Conservation (phyloP, 2,113 vertebrate species). For the Scalopus aquaticus region DNA sequence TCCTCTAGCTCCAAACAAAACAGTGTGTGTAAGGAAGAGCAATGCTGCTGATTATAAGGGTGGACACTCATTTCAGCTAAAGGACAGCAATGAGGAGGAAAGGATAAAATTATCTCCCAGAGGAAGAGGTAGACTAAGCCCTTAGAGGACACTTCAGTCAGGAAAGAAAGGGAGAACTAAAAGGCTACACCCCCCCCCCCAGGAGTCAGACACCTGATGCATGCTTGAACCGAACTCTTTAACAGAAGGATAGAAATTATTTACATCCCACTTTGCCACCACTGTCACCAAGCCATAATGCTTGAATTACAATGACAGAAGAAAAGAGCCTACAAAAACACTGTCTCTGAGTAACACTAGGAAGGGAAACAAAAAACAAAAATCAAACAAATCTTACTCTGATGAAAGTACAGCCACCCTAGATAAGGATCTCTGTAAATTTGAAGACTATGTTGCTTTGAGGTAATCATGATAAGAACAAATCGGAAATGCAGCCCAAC, state of each 20-base stretch:
- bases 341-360: neutral
- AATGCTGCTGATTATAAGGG: neutral
- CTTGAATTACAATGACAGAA: neutral
- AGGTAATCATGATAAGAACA: neutral
- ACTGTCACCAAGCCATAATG: neutral
- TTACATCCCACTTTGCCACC: too few species aligned
- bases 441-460: neutral
- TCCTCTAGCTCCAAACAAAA: neutral
- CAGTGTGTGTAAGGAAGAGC: fast-evolving
- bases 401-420: neutral
- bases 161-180: neutral
- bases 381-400: neutral
- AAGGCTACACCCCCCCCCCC: fast-evolving
- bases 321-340: neutral
- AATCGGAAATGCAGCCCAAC: neutral
- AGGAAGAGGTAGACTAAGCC: neutral
- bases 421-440: neutral
- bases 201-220: neutral
- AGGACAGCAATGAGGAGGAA: neutral
- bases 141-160: neutral
- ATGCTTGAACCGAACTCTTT: neutral
- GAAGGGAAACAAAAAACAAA: neutral
- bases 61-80: neutral
- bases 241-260: neutral
- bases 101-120: neutral